Conservation (phyloP, 37 sponge, comb jelly and placozoan genomes). For the Cladorhizidae sp. region DNA sequence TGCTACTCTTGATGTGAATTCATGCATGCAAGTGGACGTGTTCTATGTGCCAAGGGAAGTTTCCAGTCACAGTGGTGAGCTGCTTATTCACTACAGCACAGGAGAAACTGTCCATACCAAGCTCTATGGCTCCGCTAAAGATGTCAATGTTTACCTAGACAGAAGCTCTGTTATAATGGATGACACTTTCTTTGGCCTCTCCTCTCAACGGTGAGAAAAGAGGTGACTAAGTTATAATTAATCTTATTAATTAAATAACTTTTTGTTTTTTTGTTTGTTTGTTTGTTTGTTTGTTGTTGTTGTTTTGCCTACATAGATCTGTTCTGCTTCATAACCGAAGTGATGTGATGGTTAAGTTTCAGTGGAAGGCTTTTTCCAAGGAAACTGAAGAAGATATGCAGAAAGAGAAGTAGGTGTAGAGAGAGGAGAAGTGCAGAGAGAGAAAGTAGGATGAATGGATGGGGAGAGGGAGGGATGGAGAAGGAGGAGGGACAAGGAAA, state of each 20-base stretch:
- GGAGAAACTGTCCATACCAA: slow-evolving; percentile 81
- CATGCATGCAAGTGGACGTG: slow-evolving; percentile 82
- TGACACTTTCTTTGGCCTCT: slow-evolving; percentile 90
- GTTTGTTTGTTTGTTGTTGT: background rate
- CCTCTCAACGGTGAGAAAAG: slow-evolving; percentile 79
- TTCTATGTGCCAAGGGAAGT: slow-evolving; percentile 63
- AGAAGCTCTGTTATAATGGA: slow-evolving; percentile 81
- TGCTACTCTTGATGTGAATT: slow-evolving; percentile 67
- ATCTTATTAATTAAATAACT: background rate
- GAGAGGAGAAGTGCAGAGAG: no score
- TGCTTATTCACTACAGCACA: slow-evolving; percentile 81
- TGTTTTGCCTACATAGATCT: slow-evolving; percentile 43
- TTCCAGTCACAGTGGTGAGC: slow-evolving; percentile 71
- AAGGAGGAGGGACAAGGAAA: background rate
- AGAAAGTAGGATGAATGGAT: background rate
- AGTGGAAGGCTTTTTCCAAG: slow-evolving; percentile 90
- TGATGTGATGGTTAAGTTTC: slow-evolving; percentile 87
- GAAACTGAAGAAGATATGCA: slow-evolving; percentile 75
- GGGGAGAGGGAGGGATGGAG: background rate
- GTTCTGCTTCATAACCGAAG: slow-evolving; percentile 85
- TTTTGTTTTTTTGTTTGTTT: background rate
- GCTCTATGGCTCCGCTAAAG: slow-evolving; percentile 81
- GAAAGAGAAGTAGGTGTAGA: slow-evolving; percentile 66
- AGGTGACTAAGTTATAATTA: no score
- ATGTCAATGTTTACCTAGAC: slow-evolving; percentile 91